Evolutionary conservation across 92 coral and sea anemone species (phyloP).

Genomic region (Zoanthus solanderi): DNA sequence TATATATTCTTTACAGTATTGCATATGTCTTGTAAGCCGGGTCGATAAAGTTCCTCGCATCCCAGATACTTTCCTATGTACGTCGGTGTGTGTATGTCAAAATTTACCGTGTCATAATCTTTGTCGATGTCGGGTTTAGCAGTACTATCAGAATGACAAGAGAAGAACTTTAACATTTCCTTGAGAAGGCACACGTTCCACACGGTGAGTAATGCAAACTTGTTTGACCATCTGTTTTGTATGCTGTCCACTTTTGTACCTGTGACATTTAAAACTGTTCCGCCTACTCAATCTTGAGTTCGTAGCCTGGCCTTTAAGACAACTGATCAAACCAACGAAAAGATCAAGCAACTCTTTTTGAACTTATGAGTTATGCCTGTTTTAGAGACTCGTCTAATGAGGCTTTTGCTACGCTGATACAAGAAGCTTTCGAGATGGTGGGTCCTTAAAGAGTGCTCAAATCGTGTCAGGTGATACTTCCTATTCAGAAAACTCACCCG

Average conservation of each 20-base stretch:
- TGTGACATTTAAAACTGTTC: conserved; percentile 30
- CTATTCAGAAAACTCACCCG: conserved; percentile 22
- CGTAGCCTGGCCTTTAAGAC: conserved; percentile 10
- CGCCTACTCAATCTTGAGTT: conserved; percentile 9
- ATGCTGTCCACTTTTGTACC: conserved; percentile 7
- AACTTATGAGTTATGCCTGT: conserved; percentile 26
- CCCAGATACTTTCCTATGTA: conserved; percentile 95
- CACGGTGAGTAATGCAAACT: background rate
- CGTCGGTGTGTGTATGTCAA: conserved; percentile 78
- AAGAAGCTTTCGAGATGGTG: background rate
- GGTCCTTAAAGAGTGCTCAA: conserved; percentile 14
- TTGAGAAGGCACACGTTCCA: conserved; percentile 2
- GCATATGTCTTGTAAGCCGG: conserved; percentile 93
- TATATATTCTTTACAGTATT: conserved; percentile 80
- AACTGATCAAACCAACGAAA: background rate
- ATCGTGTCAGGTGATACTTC: conserved; percentile 19
- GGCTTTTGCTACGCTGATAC: conserved; percentile 13
- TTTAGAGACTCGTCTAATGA: conserved; percentile 26
- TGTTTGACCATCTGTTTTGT: conserved; percentile 21
- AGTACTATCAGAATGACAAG: conserved; percentile 77
- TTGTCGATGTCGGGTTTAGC: conserved; percentile 71
- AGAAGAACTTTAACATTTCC: conserved; percentile 78
- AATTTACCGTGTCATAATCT: conserved; percentile 82
- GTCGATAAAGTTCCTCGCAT: conserved; percentile 77
- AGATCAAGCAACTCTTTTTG: conserved; percentile 17